A percentile compares a stretch with the other conserved stretches of the same genome.
phyloP scores from a whole-genome alignment of 2,797 vertebrate species.

The Microhierax caerulescens region DNA sequence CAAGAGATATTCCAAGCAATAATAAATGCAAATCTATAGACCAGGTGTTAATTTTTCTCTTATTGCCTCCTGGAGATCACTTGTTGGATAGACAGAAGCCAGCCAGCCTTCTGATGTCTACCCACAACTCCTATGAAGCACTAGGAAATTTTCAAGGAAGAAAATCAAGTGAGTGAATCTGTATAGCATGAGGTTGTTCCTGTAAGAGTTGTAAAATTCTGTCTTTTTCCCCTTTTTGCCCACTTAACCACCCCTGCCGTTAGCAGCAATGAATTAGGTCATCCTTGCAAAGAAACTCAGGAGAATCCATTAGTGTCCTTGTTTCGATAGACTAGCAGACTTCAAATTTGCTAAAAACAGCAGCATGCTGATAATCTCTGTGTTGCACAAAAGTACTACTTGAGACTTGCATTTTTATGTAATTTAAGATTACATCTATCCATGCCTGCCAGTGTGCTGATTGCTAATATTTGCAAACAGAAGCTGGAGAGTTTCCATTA shows the following conservation, averaged over 20 bases:
- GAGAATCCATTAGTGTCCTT: background rate
- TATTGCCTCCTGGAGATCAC: background rate
- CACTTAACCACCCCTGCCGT: background rate
- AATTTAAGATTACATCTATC: background rate
- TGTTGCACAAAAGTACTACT: background rate
- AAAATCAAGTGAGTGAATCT: background rate
- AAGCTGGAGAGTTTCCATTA: conserved; percentile 7
- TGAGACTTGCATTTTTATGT: background rate
- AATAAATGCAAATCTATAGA: fast-evolving
- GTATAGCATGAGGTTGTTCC: background rate
- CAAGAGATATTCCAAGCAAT: background rate
- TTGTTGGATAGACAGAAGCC: background rate
- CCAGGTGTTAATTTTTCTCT: background rate
- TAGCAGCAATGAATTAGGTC: background rate
- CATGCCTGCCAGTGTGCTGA: background rate
- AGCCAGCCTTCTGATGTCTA: background rate
- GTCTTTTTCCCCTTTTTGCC: background rate
- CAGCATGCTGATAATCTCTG: background rate
- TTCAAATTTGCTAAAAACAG: background rate
- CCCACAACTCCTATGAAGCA: background rate
- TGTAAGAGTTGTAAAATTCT: background rate
- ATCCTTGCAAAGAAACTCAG: background rate
- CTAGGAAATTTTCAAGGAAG: background rate
- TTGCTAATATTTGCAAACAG: background rate
- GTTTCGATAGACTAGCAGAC: background rate